Conservation (phyloP, 1,140 invertebrate genomes). For the Neodiprion virginianus region DNA sequence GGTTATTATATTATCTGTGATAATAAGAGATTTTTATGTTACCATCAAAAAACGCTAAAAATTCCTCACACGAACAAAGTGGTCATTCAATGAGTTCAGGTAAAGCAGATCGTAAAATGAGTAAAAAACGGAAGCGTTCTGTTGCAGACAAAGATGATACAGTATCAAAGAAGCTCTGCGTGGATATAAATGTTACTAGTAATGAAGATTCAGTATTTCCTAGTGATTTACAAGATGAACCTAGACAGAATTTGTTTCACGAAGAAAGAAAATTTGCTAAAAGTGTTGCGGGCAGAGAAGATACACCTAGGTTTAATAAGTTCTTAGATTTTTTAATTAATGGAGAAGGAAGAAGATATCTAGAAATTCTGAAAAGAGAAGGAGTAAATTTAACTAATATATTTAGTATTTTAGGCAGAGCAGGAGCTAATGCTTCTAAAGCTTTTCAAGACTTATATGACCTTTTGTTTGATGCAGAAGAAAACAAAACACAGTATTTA, state of each 20-base stretch:
- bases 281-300: slow-evolving; percentile 8
- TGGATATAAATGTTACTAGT: no score
- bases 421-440: slow-evolving; percentile 23
- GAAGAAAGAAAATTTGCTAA: background rate
- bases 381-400: slow-evolving; percentile 30
- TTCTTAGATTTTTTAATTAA: slow-evolving; percentile 16
- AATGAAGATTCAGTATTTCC: no score
- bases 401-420: slow-evolving; percentile 30
- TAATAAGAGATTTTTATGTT: no score
- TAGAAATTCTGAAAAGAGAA: slow-evolving; percentile 30
- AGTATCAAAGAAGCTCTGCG: no score
- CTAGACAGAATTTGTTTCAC: background rate
- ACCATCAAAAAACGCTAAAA: no score
- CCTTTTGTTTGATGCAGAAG: slow-evolving; percentile 38
- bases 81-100: no score
- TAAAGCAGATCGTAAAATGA: no score
- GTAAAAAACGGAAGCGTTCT: no score
- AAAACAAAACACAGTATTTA: slow-evolving; percentile 34
- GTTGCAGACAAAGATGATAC: no score
- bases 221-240: no score
- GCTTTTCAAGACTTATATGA: slow-evolving; percentile 35
- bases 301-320: slow-evolving; percentile 26
- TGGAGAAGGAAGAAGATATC: slow-evolving; percentile 33
- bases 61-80: no score
- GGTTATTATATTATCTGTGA: no score